Base-by-base conservation (phyloP, 2,113 vertebrate genomes). In the Prunella himalayana region DNA sequence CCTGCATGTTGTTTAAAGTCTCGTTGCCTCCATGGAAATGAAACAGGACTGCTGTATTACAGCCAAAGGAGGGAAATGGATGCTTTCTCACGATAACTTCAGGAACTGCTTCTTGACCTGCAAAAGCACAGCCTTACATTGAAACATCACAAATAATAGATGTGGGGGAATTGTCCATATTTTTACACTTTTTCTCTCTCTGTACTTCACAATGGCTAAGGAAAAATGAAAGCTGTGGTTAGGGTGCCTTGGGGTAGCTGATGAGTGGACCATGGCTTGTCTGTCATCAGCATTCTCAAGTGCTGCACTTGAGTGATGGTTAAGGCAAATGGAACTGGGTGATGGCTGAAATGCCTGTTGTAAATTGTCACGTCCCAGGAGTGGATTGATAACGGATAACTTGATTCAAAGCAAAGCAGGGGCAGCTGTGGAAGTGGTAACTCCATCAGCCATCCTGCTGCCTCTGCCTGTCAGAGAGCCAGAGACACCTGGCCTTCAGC, bases 341-440 rank as follows among this genome's bases (percentile, higher is more conserved):
- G 50, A 53, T 60, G 49, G 42, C 50, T 92, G 85, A 86, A 93
- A 95, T 88, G 54, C 50, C 63, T 83, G 20, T 66, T 93, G 88
- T 93, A 93, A 88, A 94, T 80, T 72, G 35, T 77, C 0, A 0
- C 65, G 53, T 70, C 57, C 13, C 37, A 24, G 79, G 70, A 95
- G 70, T 82, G 71, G 73, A 56, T 18, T 94, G 92, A 72, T 93
- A 96, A 87, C 0, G 0, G 80, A 83, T 83, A 90, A 71, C 44
- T 50, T 77, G 68, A 80, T 70, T 90, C 57, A 70, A 66, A 63
- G 54, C 35, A 72, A 72, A 59, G 35, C 35, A 54, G 56, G 56
- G 51, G 21, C 47, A 66, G 77, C 73, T 60, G 73, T 78, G 37
- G 27, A 93, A 77, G 33, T 30, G 33, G 63, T 85, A 23, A 60